These are phyloP conservation scores for Lethocerus indicus DNA, from an alignment of 1,140 invertebrate species.

Conservation along the genomic window DNA sequence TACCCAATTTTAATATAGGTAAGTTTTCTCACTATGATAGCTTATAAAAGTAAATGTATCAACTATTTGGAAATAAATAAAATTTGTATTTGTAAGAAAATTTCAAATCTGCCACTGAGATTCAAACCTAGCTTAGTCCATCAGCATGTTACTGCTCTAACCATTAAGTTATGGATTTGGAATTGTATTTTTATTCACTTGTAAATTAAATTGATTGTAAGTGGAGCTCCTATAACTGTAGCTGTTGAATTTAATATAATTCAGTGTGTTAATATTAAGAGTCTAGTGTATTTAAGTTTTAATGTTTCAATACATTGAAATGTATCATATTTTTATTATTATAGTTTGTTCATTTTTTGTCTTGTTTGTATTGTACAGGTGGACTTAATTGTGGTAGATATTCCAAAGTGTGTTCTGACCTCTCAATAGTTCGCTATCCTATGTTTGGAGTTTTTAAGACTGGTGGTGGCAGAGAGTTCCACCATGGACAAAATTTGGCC, in stretches of 20 bases:
- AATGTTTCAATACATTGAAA: no score
- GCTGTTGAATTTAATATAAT: no score
- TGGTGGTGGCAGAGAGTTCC: conserved; percentile 49
- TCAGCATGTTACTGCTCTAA: neutral
- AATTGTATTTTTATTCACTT: no score
- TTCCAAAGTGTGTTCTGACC: conserved; percentile 31
- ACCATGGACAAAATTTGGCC: conserved; percentile 43
- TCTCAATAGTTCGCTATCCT: conserved; percentile 43
- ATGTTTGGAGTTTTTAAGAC: conserved; percentile 49
- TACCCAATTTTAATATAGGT: conserved; percentile 38
- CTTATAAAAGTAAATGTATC: neutral
- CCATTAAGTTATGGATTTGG: no score
- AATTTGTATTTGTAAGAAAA: neutral
- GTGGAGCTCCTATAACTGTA: no score
- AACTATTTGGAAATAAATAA: neutral
- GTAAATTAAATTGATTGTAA: no score
- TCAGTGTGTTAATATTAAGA: no score
- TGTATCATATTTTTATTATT: no score
- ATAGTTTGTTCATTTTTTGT: conserved; percentile 13
- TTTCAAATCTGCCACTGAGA: no score
- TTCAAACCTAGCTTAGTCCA: neutral
- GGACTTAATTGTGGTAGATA: conserved; percentile 42
- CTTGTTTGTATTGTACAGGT: no score
- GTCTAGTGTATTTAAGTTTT: no score
- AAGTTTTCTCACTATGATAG: no score